A percentile compares a stretch with the other conserved stretches of the same genome.
phyloP scores from a whole-genome alignment of 92 coral and sea anemone genomes.

The Heteractis magnifica region DNA sequence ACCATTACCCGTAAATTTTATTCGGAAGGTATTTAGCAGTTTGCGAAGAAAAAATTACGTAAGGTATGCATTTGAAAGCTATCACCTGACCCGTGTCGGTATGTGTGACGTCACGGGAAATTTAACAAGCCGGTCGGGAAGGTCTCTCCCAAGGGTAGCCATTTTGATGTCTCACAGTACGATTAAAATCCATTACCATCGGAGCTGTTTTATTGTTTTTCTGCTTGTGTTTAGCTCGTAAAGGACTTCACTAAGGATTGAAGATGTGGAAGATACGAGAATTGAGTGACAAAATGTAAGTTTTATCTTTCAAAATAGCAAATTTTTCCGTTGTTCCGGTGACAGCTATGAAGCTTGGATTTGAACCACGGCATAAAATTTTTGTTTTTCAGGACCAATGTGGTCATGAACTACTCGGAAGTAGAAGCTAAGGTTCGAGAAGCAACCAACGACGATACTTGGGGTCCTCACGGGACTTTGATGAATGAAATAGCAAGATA shows the following conservation, averaged over 20 bases:
- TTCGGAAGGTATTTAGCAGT: no score
- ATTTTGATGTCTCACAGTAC: slow-evolving; percentile 33
- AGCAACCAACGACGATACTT: slow-evolving; percentile 98
- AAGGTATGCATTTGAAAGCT: neutral
- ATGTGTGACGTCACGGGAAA: slow-evolving; percentile 65
- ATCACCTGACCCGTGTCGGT: slow-evolving; percentile 53
- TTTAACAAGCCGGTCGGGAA: slow-evolving; percentile 42
- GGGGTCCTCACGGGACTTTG: slow-evolving; percentile 98
- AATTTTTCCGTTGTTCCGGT: slow-evolving; percentile 33
- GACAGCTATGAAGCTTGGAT: slow-evolving; percentile 31
- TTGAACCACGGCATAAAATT: slow-evolving; percentile 15
- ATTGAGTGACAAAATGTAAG: slow-evolving; percentile 96
- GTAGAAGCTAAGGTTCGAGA: slow-evolving; percentile 97
- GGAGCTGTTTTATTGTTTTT: slow-evolving; percentile 15
- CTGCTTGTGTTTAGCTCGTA: neutral
- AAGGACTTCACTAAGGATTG: slow-evolving; percentile 15
- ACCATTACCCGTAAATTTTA: no score
- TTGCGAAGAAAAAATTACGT: no score
- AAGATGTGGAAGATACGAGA: slow-evolving; percentile 98
- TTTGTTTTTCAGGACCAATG: slow-evolving; percentile 75
- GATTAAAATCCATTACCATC: slow-evolving; percentile 72
- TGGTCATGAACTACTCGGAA: slow-evolving; percentile 98
- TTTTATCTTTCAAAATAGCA: slow-evolving; percentile 20
- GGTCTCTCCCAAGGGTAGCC: slow-evolving; percentile 61
- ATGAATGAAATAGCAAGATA: slow-evolving; percentile 95